Conservation (phyloP, 2,113 vertebrate species). For the Platysteira castanea region DNA sequence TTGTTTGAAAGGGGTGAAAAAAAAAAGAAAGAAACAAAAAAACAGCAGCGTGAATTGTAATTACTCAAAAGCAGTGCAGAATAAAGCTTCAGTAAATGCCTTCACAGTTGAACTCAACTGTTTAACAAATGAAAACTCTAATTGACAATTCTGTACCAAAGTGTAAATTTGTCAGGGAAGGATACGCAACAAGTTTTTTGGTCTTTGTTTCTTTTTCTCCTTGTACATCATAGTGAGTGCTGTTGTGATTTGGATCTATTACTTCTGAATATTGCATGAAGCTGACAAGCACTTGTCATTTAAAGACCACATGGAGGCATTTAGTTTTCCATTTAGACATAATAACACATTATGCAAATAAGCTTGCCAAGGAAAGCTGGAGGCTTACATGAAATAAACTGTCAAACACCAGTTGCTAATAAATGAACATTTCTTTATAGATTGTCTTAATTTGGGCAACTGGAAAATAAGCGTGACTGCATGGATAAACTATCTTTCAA, state of each 20-base stretch:
- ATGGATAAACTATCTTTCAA: conserved; percentile 26
- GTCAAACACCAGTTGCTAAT: conserved; percentile 83
- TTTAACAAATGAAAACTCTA: conserved; percentile 76
- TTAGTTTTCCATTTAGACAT: conserved; percentile 86
- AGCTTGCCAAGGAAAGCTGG: conserved; percentile 78
- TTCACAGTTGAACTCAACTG: conserved; percentile 77
- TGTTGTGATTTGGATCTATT: conserved; percentile 81
- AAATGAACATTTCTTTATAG: conserved; percentile 81
- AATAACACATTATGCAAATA: conserved; percentile 87
- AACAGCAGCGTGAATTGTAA: conserved; percentile 44
- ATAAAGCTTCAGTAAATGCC: conserved; percentile 69
- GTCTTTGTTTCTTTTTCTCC: conserved; percentile 51
- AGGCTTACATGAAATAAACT: conserved; percentile 81
- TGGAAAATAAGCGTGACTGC: conserved; percentile 61
- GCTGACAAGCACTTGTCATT: conserved; percentile 84
- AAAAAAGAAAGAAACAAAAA: background rate
- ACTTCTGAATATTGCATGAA: conserved; percentile 84
- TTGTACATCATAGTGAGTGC: conserved; percentile 68
- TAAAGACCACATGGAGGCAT: conserved; percentile 84
- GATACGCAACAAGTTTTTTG: conserved; percentile 72
- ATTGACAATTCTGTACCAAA: conserved; percentile 74
- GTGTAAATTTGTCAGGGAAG: conserved; percentile 77
- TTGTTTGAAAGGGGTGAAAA: background rate
- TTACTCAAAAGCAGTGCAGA: conserved; percentile 64
- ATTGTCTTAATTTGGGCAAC: conserved; percentile 75